phyloP scores from a whole-genome alignment of 2,113 vertebrate genomes.

The Sardina pilchardus region DNA sequence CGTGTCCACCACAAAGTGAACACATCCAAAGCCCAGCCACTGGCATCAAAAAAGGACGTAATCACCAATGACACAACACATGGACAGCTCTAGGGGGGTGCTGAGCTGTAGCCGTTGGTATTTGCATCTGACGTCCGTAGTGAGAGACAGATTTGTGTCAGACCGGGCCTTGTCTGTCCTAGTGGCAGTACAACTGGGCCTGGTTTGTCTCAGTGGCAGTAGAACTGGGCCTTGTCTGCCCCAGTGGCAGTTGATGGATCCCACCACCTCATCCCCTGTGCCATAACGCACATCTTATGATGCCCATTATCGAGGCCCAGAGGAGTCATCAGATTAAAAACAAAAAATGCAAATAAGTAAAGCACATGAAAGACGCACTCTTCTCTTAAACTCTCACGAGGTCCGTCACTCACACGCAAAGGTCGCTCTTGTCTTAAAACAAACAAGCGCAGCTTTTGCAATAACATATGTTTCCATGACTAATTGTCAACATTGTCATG shows the following conservation, averaged over 20 bases:
- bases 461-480: slow-evolving; percentile 6
- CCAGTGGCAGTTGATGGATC: neutral
- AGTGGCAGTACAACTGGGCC: neutral
- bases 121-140: no score
- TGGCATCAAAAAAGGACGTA: neutral
- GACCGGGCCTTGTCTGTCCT: neutral
- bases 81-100: neutral
- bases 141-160: neutral
- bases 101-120: no score
- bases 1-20: neutral
- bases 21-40: neutral
- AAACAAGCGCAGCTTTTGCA: slow-evolving; percentile 2
- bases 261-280: neutral
- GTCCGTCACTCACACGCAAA: neutral
- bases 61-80: neutral
- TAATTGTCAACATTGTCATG: neutral
- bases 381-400: neutral
- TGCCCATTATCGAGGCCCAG: neutral
- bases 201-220: neutral
- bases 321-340: neutral
- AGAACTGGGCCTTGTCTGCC: neutral
- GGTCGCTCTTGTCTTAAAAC: slow-evolving; percentile 1
- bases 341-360: neutral
- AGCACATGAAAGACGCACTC: neutral
- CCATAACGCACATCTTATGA: neutral